phyloP scores from a whole-genome alignment of 2,888 invertebrate species.

The Philonicus albiceps region DNA sequence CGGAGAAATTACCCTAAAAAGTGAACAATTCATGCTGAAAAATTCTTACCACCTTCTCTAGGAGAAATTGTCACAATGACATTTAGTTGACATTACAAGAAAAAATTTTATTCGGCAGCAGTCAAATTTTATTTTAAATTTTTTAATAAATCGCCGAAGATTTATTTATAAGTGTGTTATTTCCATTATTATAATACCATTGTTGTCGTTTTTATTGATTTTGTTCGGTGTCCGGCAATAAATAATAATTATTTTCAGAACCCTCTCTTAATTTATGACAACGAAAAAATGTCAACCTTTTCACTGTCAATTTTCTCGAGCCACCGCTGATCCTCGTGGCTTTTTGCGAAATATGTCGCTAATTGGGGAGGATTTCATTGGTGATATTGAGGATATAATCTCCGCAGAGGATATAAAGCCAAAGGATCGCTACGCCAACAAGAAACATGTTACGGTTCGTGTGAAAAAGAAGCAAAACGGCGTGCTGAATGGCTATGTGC shows the following conservation, averaged over 20 bases:
- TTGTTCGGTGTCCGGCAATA: background rate
- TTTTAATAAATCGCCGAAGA: no score
- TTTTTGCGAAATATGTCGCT: background rate
- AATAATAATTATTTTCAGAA: background rate
- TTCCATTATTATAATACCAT: background rate
- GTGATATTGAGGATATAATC: conserved; percentile 86
- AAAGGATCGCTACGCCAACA: conserved; percentile 76
- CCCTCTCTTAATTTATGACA: background rate
- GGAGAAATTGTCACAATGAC: background rate
- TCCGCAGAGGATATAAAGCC: conserved; percentile 81
- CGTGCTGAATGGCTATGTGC: background rate
- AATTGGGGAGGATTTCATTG: conserved; percentile 69
- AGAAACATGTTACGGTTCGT: conserved; percentile 74
- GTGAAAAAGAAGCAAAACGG: conserved; percentile 60
- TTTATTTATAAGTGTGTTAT: no score
- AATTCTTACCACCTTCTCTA: background rate
- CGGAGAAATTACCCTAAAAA: background rate
- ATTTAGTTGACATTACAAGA: background rate
- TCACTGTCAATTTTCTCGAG: background rate
- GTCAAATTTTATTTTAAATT: no score
- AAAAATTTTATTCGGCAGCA: background rate
- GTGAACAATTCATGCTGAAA: background rate
- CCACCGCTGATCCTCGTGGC: background rate
- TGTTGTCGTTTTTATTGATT: background rate
- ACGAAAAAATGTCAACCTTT: background rate